phyloP scores from a whole-genome alignment of 2,888 invertebrate genomes.

The Byasa hedistus region DNA sequence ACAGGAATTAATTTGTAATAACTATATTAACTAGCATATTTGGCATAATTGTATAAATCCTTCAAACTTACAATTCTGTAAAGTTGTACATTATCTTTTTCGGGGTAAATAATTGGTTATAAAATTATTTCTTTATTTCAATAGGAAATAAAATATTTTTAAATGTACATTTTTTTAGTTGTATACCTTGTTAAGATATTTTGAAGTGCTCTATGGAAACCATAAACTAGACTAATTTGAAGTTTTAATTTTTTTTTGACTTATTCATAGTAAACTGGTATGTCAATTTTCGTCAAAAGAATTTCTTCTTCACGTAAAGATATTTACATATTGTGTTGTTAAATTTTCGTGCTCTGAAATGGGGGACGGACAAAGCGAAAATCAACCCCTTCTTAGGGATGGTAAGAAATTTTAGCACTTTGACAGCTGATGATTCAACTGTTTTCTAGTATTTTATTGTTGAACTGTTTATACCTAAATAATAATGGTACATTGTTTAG shows the following conservation, averaged over 20 bases:
- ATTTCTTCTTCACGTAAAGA: slow-evolving; percentile 36
- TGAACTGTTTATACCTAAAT: slow-evolving; percentile 55
- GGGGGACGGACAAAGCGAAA: slow-evolving; percentile 84
- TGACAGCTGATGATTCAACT: slow-evolving; percentile 76
- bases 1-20: too few relatives aligned
- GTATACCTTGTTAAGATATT: too few relatives aligned
- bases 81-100: too few relatives aligned
- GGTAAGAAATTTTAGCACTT: slow-evolving; percentile 56
- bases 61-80: too few relatives aligned
- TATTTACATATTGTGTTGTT: slow-evolving; percentile 44
- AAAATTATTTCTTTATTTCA: too few relatives aligned
- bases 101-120: too few relatives aligned
- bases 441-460: slow-evolving; percentile 60
- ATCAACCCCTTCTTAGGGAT: slow-evolving; percentile 79
- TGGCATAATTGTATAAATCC: too few relatives aligned
- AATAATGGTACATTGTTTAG: slow-evolving; percentile 36
- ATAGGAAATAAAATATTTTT: not conserved
- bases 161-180: not conserved
- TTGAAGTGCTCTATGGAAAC: slow-evolving; percentile 16
- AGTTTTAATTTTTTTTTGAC: slow-evolving; percentile 28
- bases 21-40: too few relatives aligned
- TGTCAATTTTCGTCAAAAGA: slow-evolving; percentile 36
- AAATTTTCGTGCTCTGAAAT: slow-evolving; percentile 54
- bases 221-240: slow-evolving; percentile 18
- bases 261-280: slow-evolving; percentile 31